Evolutionary conservation across 2,113 vertebrate genomes (phyloP), one percentile per base, ranked within the genome.

Genomic region (Eurypyga helias): DNA sequence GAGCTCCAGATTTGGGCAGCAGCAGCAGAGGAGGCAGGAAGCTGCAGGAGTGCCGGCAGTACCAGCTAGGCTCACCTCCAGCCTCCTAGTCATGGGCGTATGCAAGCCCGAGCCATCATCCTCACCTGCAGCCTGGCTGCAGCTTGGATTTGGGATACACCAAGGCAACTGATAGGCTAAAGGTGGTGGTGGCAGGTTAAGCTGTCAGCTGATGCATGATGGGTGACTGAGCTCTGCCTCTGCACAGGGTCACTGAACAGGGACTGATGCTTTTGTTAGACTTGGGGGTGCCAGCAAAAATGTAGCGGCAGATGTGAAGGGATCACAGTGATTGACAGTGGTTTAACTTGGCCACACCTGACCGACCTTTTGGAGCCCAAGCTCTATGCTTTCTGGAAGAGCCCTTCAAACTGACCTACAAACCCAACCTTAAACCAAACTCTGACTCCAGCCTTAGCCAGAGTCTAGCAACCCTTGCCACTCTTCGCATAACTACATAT

Each of bases 71-170:
- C 19, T 57, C n/a, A n/a, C 28, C 36, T 71, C 38, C 16, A 78
- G 18, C 43, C 61, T 78, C 8, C 60, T 61, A 0, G 15, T 78
- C 20, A 21, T 0, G 0, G 10, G 26, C 48, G 10, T 24, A 3
- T n/a, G n/a, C 38, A 48, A 78, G 33, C 11, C 51, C 3, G 4
- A 78, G 69, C 51, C 49, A 20, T 15, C 41, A n/a, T 25, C 61
- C 38, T 67, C 1, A 1, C n/a, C 29, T 2, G 1, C 38, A 57
- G 4, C 41, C 11, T 48, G 69, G 21, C 29, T 2, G 0, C 25
- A 48, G 51, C 61, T 79, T 52, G 33, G 51, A n/a, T 79, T 51
- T 79, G 29, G 43, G 70, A 57, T 48, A 34, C 6, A 34, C 5
- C 6, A 29, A 24, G 25, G 34, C 24, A 75, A 28, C 23, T 7